These are phyloP conservation scores for Callinectes sapidus DNA, from an alignment of 2,888 invertebrate genomes.

Conservation along the genomic window DNA sequence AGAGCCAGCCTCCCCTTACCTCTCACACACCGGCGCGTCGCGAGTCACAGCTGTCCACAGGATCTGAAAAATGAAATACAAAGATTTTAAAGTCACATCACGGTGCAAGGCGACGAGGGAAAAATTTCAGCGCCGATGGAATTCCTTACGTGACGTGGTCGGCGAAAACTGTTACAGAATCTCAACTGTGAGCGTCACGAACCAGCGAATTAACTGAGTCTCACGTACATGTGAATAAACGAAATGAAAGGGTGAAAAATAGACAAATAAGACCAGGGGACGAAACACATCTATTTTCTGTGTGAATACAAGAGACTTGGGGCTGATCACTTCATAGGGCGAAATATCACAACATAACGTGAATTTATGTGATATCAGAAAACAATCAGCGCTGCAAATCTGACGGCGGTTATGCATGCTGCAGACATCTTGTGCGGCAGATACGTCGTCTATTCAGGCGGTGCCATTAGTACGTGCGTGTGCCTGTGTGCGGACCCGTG, in stretches of 20 bases:
- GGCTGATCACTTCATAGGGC: conserved; percentile 10
- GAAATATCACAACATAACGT: conserved; percentile 35
- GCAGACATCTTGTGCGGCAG: conserved; percentile 3
- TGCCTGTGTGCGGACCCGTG: conserved; percentile 4
- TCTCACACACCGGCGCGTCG: background rate
- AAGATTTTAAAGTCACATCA: conserved; percentile 22
- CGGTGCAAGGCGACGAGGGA: background rate
- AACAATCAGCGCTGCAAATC: background rate
- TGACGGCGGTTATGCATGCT: background rate
- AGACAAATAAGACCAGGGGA: background rate
- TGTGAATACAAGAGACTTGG: background rate
- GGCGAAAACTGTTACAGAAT: background rate
- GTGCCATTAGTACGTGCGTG: background rate
- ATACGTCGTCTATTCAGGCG: background rate
- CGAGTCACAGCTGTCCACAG: background rate
- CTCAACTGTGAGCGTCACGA: background rate
- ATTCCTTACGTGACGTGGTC: background rate
- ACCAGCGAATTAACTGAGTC: background rate
- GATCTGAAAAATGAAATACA: background rate
- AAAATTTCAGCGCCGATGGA: background rate
- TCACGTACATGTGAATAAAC: background rate
- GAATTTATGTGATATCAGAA: conserved; percentile 28
- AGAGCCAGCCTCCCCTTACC: background rate
- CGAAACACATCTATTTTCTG: conserved; percentile 10
- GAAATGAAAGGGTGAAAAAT: background rate